Evolutionary conservation across 2,888 invertebrate genomes (phyloP).

Genomic region (Pachycephus smyrnensis): DNA sequence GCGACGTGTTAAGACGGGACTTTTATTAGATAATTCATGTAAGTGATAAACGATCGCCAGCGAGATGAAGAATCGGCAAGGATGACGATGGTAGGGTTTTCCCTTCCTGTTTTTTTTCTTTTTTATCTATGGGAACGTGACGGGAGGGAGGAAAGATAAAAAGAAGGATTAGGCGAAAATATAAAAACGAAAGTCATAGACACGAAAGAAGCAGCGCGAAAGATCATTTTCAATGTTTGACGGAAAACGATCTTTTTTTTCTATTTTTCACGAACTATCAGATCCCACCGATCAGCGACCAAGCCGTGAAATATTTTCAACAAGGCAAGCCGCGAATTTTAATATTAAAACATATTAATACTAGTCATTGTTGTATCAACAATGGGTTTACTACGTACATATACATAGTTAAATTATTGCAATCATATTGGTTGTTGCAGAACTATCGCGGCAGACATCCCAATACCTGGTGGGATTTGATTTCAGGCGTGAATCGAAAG

Average conservation of each 20-base stretch:
- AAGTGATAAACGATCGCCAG: background rate
- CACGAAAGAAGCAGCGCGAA: background rate
- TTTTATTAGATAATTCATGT: background rate
- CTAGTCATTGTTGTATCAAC: conserved; percentile 56
- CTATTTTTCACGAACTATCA: background rate
- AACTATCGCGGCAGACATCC: conserved; percentile 43
- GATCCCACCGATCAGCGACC: conserved; percentile 14
- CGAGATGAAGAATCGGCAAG: background rate
- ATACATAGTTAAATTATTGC: conserved; percentile 41
- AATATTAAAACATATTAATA: conserved; percentile 47
- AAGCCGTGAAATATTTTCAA: conserved; percentile 47
- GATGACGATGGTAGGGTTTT: background rate
- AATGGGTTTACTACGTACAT: conserved; percentile 35
- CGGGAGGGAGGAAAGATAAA: background rate
- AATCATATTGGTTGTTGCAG: conserved; percentile 59
- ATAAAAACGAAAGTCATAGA: background rate
- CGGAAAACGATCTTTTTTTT: background rate
- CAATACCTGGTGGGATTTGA: conserved; percentile 37
- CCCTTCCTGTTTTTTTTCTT: background rate
- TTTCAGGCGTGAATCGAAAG: background rate
- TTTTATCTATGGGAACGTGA: background rate
- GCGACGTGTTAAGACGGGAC: background rate
- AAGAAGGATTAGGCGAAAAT: background rate
- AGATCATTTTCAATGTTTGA: background rate
- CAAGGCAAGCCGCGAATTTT: conserved; percentile 47